Evolutionary conservation across 2,888 invertebrate species (phyloP), one percentile per base, ranked within the genome.

Genomic region (Drosophila quinaria): DNA sequence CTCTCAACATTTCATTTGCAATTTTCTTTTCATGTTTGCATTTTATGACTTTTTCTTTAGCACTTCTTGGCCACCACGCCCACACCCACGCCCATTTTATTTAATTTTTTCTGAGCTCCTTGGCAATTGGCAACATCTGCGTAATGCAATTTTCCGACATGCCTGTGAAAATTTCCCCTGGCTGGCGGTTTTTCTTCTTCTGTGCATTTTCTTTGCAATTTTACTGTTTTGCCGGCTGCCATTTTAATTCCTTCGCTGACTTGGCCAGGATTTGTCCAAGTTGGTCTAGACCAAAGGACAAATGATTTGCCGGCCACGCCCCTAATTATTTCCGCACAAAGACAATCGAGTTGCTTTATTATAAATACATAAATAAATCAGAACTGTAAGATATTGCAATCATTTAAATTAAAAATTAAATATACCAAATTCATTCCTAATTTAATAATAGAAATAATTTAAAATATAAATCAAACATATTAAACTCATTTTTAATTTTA

Each of bases 111-210:
- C 19, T 6, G 13, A 17, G 46, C 41, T 15, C 41, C 42, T 25
- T 69, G 74, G 66, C 72, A 86, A 76, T 86, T 83, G 87, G 89
- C 81, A 89, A 87, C 87, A 90, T 77, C 89, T 87, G 90, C 76
- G 81, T 75, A 87, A 80, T 90, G 88, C 85, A 89, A 87, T 88
- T 90, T 89, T 71, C 78, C 66, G 49, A 76, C 86, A 75, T 65
- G 56, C 66, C 61, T 56, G 55, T 50, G 78, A 70, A 67, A 71
- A 83, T 74, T 62, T 83, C 37, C 63, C 67, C 71, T 71, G 66
- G 54, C 63, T 73, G 44, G 15, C 60, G 31, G 15, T 55, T 19
- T 33, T 17, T 35, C 25, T 35, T 25, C 22, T 39, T 15, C 39
- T 25, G 31, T 62, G 42, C 29, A 51, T 51, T 67, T 68, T 66